Base-by-base conservation (phyloP, 1,140 invertebrate species). In the Battus philenor region DNA sequence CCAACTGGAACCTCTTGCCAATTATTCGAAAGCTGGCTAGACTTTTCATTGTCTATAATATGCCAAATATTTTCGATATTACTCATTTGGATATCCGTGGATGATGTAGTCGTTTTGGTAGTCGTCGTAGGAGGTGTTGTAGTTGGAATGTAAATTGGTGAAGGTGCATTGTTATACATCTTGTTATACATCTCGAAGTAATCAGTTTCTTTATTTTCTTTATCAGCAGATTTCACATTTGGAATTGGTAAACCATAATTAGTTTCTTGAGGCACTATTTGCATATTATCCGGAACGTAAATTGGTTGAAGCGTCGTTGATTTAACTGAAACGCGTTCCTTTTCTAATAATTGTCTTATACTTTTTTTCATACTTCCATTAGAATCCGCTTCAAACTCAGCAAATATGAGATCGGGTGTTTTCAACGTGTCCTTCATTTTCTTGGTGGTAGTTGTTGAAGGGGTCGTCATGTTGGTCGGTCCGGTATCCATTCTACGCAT, bases 11-110 rank as follows among this genome's bases (percentile, higher is more conserved):
- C 54, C 63, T 82, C 78, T 50, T 82, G 55, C 81, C 78, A 81
- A 13, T 66, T 54, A 17, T 63, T 63, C 15, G 58, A 50, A 38
- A 69, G 52, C 36, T 77, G 48, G 32, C 74, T 58, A 38, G 63
- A 47, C 61, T 81, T 85, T 44, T 85, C 66, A 46, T 48, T 75
- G 33, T 85, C 75, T 33, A 85, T 85, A 24, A 85, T 73, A 43
- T 85, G 77, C 81, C 81, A 85, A 55, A 85, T 75, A 54, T 83
- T 73, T 59, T 80, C 50, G 12, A 85, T 60, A 31, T 74, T 69
- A 18, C 56, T 39, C 15, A 54, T 55, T 11, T 38, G 27, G 8
- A 46, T n/a, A 11, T 50, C 50, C 0, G 56, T 44, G 2, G 61
- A 50, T 1, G 54, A 49, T 7, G 57, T 50, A 8, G 59, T 59